phyloP scores from a whole-genome alignment of 1,140 invertebrate genomes.

The Nasonia vitripennis region DNA sequence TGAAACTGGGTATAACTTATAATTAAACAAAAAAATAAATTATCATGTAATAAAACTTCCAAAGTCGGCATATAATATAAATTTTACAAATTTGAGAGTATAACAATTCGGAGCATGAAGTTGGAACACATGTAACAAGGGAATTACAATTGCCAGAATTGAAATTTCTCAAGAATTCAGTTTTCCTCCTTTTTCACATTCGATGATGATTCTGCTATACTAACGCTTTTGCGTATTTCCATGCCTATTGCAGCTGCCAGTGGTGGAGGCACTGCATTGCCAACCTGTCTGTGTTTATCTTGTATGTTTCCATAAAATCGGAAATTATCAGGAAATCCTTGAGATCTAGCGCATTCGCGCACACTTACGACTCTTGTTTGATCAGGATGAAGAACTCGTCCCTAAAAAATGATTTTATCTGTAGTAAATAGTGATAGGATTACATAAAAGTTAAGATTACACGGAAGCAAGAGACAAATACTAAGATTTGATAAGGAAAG shows the following conservation, averaged over 20 bases:
- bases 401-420: conserved; percentile 50
- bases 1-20: not conserved
- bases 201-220: conserved; percentile 42
- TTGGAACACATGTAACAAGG: not conserved
- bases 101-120: conserved; percentile 8
- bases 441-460: not conserved
- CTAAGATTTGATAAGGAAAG: not conserved
- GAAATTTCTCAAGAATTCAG: not conserved
- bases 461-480: not conserved
- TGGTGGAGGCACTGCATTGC: conserved; percentile 92
- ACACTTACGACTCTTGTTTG: conserved; percentile 90
- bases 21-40: conserved; percentile 28
- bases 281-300: conserved; percentile 90
- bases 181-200: conserved; percentile 16
- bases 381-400: conserved; percentile 86
- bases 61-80: not conserved
- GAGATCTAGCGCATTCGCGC: conserved; percentile 89
- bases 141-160: conserved; percentile 31
- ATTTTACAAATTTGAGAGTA: conserved; percentile 27
- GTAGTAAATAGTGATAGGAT: conserved; percentile 5
- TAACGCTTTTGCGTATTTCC: conserved; percentile 81
- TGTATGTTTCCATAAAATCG: conserved; percentile 85
- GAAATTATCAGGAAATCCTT: conserved; percentile 90
- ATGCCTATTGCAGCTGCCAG: conserved; percentile 84
- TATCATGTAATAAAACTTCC: not conserved